Percentiles rank a stretch among this genome's conserved stretches.
Conservation (phyloP, 2,797 vertebrate genomes). For the Todus mexicanus region DNA sequence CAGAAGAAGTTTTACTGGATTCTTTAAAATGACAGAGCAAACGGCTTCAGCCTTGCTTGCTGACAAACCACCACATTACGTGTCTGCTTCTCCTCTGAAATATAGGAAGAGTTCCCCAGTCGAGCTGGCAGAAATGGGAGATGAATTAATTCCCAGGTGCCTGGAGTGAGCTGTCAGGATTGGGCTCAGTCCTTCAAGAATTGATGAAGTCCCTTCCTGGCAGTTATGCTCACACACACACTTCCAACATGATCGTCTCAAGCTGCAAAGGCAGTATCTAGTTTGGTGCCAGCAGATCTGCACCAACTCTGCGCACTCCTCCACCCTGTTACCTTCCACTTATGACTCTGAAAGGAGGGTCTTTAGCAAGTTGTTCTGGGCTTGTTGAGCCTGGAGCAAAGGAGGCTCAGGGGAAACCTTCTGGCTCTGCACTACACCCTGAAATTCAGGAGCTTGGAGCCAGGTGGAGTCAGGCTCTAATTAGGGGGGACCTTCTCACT, state of each 20-base stretch:
- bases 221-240: not conserved
- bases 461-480: no score
- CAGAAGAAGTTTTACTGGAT: not conserved
- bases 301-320: not conserved
- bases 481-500: no score
- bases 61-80: not conserved
- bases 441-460: no score
- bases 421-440: no score
- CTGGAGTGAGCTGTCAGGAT: not conserved
- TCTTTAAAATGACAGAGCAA: not conserved
- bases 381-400: no score
- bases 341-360: not conserved
- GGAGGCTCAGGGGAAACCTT: no score
- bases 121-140: not conserved
- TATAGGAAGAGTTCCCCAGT: not conserved
- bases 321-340: not conserved
- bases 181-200: not conserved
- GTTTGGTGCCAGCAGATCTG: not conserved
- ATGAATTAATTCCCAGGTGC: not conserved
- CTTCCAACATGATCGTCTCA: not conserved
- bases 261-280: not conserved
- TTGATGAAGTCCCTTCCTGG: not conserved
- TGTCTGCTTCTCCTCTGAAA: not conserved
- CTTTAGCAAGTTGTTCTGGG: not conserved
- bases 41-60: not conserved